Conservation (phyloP, 2,113 vertebrate species). For the Nerophis lumbriciformis region DNA sequence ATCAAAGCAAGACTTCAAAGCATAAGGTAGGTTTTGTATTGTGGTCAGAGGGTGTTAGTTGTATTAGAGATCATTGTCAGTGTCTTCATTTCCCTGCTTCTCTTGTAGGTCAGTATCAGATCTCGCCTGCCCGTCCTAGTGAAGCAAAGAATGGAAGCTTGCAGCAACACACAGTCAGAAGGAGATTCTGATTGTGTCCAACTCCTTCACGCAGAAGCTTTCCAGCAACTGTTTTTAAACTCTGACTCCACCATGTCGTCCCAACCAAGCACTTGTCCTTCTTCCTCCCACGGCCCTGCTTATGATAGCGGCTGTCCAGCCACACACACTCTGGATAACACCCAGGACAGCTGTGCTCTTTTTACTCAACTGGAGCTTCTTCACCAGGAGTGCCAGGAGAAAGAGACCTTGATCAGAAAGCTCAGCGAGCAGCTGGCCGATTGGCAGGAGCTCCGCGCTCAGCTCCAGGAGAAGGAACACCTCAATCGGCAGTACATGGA, state of each 20-base stretch:
- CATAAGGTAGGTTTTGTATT: constrained; percentile 35
- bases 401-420: constrained; percentile 61
- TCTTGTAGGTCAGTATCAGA: constrained; percentile 67
- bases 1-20: constrained; percentile 27
- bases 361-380: constrained; percentile 68
- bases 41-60: neutral
- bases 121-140: constrained; percentile 81
- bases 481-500: constrained; percentile 54
- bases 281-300: constrained; percentile 3
- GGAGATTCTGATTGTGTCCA: constrained; percentile 22
- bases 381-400: constrained; percentile 74
- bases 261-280: constrained; percentile 27
- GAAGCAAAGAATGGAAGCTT: constrained; percentile 46
- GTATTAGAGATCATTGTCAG: neutral
- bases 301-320: constrained; percentile 14
- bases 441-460: constrained; percentile 54
- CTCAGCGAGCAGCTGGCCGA: constrained; percentile 56
- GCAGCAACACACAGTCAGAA: constrained; percentile 14
- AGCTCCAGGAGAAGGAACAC: constrained; percentile 63
- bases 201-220: constrained; percentile 11
- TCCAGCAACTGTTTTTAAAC: constrained; percentile 19
- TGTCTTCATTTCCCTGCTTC: constrained; percentile 16
- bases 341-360: constrained; percentile 30
- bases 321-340: constrained; percentile 8
- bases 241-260: constrained; percentile 10